phyloP scores from a whole-genome alignment of 2,797 vertebrate species.

The Epinephelus coioides region DNA sequence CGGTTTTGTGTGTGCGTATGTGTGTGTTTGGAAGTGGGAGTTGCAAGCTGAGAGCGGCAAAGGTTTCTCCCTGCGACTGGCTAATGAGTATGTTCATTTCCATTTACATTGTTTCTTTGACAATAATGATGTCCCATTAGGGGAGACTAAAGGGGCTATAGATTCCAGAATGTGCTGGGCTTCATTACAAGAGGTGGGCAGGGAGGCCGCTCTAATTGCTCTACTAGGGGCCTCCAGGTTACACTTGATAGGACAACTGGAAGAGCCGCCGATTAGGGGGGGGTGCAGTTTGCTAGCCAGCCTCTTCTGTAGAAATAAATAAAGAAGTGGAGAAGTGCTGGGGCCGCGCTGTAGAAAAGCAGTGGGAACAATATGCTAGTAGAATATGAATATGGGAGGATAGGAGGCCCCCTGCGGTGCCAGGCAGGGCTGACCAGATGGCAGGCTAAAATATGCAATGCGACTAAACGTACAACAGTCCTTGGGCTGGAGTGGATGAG shows the following conservation, averaged over 20 bases:
- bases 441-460: constrained; percentile 94
- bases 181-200: constrained; percentile 99
- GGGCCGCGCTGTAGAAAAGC: constrained; percentile 87
- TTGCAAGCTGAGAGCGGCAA: constrained; percentile 82
- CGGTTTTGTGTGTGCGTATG: constrained; percentile 31
- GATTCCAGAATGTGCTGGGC: constrained; percentile 99
- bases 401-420: constrained; percentile 89
- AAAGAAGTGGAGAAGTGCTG: constrained; percentile 75
- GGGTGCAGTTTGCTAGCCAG: constrained; percentile 66
- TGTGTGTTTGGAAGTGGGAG: constrained; percentile 66
- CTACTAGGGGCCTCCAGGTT: constrained; percentile 98
- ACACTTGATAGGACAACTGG: constrained; percentile 99
- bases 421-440: constrained; percentile 95
- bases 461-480: constrained; percentile 84
- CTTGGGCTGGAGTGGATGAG: constrained; percentile 70
- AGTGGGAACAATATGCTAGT: constrained; percentile 97
- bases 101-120: constrained; percentile 99
- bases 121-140: constrained; percentile 99
- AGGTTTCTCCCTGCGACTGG: constrained; percentile 96
- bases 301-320: constrained; percentile 78
- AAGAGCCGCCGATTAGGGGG: constrained; percentile 86
- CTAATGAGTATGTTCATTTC: constrained; percentile 99
- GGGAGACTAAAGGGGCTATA: constrained; percentile 99
- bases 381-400: constrained; percentile 93
- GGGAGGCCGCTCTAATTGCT: constrained; percentile 99